These are phyloP conservation scores for Pseudomugil tenellus DNA, from an alignment of 2,797 vertebrate species.

Conservation along the genomic window DNA sequence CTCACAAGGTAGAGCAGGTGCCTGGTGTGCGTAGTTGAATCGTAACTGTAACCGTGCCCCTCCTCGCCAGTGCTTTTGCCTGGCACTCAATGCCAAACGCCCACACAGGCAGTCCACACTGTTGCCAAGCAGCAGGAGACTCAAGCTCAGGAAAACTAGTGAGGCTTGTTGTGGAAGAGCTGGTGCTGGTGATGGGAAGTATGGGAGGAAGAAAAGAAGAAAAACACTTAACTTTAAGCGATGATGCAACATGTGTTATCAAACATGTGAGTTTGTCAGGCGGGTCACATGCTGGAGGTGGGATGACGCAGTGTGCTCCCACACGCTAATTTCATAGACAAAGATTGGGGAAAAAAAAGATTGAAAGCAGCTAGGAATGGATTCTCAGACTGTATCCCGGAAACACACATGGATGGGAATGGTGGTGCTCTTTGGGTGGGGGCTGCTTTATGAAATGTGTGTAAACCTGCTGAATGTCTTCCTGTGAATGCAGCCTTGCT, in stretches of 20 bases:
- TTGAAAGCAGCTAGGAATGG: conserved; percentile 28
- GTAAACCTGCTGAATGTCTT: conserved; percentile 29
- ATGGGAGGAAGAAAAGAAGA: neutral
- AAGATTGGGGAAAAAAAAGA: neutral
- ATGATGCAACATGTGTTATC: conserved; percentile 53
- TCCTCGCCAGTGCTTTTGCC: conserved; percentile 71
- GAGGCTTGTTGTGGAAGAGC: conserved; percentile 28
- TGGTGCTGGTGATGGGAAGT: neutral
- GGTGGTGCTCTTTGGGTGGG: conserved; percentile 12
- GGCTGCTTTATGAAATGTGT: conserved; percentile 12
- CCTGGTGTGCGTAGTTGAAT: conserved; percentile 56
- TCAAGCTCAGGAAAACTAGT: conserved; percentile 56
- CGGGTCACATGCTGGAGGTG: conserved; percentile 67
- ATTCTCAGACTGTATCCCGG: conserved; percentile 22
- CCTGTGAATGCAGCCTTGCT: conserved; percentile 32
- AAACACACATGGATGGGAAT: conserved; percentile 30
- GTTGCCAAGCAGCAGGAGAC: conserved; percentile 84
- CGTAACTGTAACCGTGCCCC: conserved; percentile 72
- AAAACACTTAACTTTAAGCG: conserved; percentile 61
- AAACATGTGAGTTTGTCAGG: conserved; percentile 59
- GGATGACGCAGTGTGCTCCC: conserved; percentile 70
- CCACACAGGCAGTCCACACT: conserved; percentile 77
- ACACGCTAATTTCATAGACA: conserved; percentile 62
- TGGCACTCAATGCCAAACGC: conserved; percentile 72
- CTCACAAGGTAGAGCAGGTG: conserved; percentile 61